A percentile compares a stretch with the other conserved stretches of the same genome.
Evolutionary conservation across 2,888 invertebrate genomes (phyloP).

Genomic region (Clepsis dumicolana): DNA sequence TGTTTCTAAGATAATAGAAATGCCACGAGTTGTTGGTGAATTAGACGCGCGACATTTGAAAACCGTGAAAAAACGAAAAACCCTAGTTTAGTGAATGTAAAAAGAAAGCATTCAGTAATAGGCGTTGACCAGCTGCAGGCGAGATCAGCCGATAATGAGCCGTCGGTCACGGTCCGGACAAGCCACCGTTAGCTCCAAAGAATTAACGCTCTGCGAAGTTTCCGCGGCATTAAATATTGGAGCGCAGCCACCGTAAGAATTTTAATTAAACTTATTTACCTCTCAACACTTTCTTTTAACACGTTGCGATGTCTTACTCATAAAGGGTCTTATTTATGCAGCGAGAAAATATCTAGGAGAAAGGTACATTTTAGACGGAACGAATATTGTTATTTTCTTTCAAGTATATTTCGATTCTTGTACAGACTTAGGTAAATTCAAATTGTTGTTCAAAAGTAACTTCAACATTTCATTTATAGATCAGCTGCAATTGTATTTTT

Average conservation of each 20-base stretch:
- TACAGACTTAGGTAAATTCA: no score
- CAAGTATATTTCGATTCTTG: no score
- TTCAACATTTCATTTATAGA: no score
- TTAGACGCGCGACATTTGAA: conserved; percentile 3
- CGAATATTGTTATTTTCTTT: no score
- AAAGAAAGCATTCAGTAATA: conserved; percentile 16
- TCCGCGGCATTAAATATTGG: conserved; percentile 24
- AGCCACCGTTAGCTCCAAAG: conserved; percentile 33
- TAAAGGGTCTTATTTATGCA: neutral
- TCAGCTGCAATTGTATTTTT: no score
- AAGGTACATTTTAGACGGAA: no score
- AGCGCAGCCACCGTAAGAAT: conserved; percentile 20
- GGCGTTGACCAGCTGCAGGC: conserved; percentile 18
- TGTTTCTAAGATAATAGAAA: neutral
- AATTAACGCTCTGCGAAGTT: conserved; percentile 32
- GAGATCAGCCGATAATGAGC: conserved; percentile 29
- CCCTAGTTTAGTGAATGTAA: conserved; percentile 20
- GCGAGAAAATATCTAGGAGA: neutral
- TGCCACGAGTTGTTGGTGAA: neutral
- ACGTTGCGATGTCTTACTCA: neutral
- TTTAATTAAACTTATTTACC: conserved; percentile 28
- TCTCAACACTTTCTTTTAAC: neutral
- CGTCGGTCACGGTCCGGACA: conserved; percentile 27
- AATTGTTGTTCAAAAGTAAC: no score
- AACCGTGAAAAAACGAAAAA: conserved; percentile 17